Evolutionary conservation across 2,888 invertebrate species (phyloP), one percentile per base, ranked within the genome.

Genomic region (Eupithecia dodoneata): DNA sequence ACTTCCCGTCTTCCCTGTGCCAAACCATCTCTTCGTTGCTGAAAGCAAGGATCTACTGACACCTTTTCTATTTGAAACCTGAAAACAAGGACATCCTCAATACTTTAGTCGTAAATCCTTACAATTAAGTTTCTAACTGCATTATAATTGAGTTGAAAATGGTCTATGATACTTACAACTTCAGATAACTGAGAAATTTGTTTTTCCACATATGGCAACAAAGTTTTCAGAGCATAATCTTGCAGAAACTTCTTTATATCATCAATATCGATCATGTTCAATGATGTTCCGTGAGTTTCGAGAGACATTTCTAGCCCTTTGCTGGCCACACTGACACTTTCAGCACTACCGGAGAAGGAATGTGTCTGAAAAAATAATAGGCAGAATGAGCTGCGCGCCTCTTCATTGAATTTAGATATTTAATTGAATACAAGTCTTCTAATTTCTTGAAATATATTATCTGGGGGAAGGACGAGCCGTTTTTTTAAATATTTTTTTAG

Each of bases 21-120:
- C 98, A 93, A 99, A 99, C 98, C 99, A 99, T 84, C 99, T 96
- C 93, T 99, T 99, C 2, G 99, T 99, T 30, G 99, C 99, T 89
- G 98, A 99, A 81, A 99, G 96, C 80, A 99, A 94, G 0, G 99
- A 99, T 87, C 98, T 96, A 88, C 99, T 98, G 4, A 99, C 97
- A 7, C 99, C 99, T 91, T 99, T 99, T 87, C 97, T 97, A 87
- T 97, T 98, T 42, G 97, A 97, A 75, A 97, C 96, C 96, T 96
- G 73, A 5, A 73, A 75, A 9, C 45, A 73, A 66, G 7, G 5
- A 6, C n/a, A 63, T 63, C 18, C 12, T 45, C 9, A 77, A 63
- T 47, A 65, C 41, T 55, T 55, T 2, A 7, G 55, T 55, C 55
- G 4, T 5, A 52, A 15, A 52, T 52, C 15, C 15, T 5, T 4